Evolutionary conservation across 2,888 invertebrate species (phyloP).

Genomic region (Graphium colonna): DNA sequence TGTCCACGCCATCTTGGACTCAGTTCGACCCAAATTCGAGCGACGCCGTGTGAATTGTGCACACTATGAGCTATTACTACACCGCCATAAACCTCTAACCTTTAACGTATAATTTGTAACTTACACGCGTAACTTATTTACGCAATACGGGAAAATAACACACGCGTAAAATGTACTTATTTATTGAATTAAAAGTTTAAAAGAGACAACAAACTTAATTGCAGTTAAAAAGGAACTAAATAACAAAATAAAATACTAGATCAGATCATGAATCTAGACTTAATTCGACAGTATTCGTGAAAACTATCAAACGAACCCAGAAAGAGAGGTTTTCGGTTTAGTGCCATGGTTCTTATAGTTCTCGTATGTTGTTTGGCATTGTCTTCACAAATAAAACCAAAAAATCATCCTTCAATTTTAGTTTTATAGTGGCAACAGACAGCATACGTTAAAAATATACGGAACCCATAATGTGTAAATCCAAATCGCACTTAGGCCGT

Average conservation of each 20-base stretch:
- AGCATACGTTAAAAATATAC: background rate
- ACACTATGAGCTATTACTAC: background rate
- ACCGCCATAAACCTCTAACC: background rate
- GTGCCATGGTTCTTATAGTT: no score
- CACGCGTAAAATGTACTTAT: background rate
- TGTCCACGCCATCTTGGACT: slow-evolving; percentile 49
- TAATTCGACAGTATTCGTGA: no score
- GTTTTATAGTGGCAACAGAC: background rate
- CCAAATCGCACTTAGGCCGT: background rate
- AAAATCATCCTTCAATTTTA: no score
- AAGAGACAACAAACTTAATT: no score
- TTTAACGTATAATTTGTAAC: background rate
- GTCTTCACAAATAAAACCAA: background rate
- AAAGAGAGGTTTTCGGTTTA: no score
- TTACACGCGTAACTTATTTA: background rate
- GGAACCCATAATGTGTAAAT: background rate
- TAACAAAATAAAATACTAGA: no score
- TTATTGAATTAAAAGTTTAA: background rate
- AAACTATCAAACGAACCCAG: no score
- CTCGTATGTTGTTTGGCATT: background rate
- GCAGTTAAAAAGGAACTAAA: no score
- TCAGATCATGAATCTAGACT: no score
- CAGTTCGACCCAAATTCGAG: slow-evolving; percentile 38
- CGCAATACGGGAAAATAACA: background rate
- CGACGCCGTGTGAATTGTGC: slow-evolving; percentile 49